Percentiles rank a stretch among this genome's conserved stretches.
These are phyloP conservation scores for Syngnathus acus DNA, from an alignment of 2,797 vertebrate genomes.

Conservation along the genomic window DNA sequence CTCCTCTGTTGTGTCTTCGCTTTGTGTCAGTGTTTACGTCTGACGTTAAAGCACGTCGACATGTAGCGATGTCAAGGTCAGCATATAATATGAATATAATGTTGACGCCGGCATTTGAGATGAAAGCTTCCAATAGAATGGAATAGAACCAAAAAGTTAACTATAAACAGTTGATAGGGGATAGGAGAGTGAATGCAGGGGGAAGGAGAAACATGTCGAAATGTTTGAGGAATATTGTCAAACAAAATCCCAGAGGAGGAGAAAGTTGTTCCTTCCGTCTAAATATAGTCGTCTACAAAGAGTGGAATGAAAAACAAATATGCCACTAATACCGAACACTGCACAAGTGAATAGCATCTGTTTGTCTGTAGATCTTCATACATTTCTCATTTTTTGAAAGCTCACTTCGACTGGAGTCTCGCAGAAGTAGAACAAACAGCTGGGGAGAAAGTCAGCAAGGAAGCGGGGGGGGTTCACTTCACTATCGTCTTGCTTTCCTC, in stretches of 20 bases:
- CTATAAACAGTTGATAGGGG: not conserved
- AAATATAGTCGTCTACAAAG: conserved; percentile 44
- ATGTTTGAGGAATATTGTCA: conserved; percentile 34
- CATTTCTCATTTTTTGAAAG: conserved; percentile 25
- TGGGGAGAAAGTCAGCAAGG: conserved; percentile 7
- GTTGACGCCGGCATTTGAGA: conserved; percentile 12
- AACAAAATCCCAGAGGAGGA: conserved; percentile 37
- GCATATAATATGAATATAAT: not conserved
- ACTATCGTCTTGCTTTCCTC: conserved; percentile 17
- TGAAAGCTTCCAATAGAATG: conserved; percentile 10
- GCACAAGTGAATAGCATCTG: conserved; percentile 36
- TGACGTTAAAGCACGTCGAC: conserved; percentile 13
- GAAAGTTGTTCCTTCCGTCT: conserved; percentile 20
- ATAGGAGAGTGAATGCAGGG: not conserved
- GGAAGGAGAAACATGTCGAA: conserved; percentile 6
- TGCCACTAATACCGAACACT: conserved; percentile 20
- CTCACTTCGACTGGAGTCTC: conserved; percentile 29
- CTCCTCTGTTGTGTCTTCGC: conserved; percentile 17
- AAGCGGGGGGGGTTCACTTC: conserved; percentile 4
- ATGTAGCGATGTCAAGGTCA: not conserved
- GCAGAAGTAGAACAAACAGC: conserved; percentile 28
- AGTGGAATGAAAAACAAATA: conserved; percentile 51
- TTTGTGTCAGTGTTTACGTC: conserved; percentile 14
- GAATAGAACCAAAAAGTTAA: not conserved
- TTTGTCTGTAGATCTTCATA: conserved; percentile 29